phyloP scores from a whole-genome alignment of 1,140 invertebrate species.

The Polyergus mexicanus region DNA sequence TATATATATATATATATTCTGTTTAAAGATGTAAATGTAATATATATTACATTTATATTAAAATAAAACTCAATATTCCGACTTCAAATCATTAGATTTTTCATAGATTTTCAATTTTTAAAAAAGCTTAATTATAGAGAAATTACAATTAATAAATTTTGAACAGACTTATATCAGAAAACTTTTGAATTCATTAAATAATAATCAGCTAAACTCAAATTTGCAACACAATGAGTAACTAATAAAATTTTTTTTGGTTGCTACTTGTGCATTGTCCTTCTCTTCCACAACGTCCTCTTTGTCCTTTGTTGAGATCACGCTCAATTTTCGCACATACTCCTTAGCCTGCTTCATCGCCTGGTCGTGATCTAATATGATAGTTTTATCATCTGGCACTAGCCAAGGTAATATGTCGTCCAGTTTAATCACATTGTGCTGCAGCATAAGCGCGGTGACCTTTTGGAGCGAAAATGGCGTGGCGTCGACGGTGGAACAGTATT shows the following conservation, averaged over 20 bases:
- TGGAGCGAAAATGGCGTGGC: constrained; percentile 94
- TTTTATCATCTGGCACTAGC: constrained; percentile 94
- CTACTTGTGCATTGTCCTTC: constrained; percentile 89
- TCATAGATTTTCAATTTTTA: background rate
- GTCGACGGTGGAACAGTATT: constrained; percentile 91
- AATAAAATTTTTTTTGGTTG: constrained; percentile 68
- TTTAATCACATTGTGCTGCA: constrained; percentile 95
- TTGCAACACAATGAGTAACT: background rate
- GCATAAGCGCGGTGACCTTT: constrained; percentile 94
- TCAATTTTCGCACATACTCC: constrained; percentile 95
- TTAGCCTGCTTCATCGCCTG: constrained; percentile 94
- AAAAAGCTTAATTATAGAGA: constrained; percentile 3
- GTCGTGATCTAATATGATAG: constrained; percentile 93
- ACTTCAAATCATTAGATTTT: background rate
- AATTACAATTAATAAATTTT: background rate
- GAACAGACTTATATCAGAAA: too few relatives aligned
- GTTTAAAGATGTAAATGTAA: too few relatives aligned
- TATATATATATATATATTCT: too few relatives aligned
- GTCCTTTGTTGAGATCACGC: constrained; percentile 94
- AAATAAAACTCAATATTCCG: background rate
- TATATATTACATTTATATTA: too few relatives aligned
- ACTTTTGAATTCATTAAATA: background rate
- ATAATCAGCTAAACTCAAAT: background rate
- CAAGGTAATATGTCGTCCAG: constrained; percentile 97
- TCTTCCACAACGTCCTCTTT: constrained; percentile 92